A percentile compares a stretch with the other conserved stretches of the same genome.
phyloP scores from a whole-genome alignment of 1,140 invertebrate species.

The Homarus americanus region DNA sequence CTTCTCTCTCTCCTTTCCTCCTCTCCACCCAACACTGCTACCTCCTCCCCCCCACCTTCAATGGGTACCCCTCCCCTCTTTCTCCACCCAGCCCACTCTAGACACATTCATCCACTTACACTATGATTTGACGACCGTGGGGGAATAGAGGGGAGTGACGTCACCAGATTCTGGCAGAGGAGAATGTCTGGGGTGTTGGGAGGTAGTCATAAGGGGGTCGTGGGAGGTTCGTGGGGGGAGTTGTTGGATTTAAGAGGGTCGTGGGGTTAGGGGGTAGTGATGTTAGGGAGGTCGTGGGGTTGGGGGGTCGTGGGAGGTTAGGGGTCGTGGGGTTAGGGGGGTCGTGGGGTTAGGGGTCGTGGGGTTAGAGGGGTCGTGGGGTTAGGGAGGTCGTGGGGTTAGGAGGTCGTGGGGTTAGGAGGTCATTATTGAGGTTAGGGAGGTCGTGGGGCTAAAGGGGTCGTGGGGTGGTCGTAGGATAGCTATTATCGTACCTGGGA shows the following conservation, averaged over 20 bases:
- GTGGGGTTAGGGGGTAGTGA: not conserved
- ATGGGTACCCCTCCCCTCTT: not conserved
- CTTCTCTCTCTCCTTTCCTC: not conserved
- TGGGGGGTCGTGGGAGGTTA: not conserved
- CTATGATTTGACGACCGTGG: conserved; percentile 30
- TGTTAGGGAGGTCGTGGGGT: not conserved
- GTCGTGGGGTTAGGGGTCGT: not conserved
- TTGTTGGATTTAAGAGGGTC: not conserved
- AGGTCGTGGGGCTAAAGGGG: not conserved
- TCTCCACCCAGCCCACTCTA: not conserved
- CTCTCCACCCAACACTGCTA: not conserved
- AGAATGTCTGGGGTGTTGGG: not conserved
- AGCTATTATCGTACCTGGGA: too few relatives aligned
- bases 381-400: too few relatives aligned
- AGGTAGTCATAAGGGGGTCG: not conserved
- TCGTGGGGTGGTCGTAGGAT: not conserved
- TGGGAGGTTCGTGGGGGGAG: not conserved
- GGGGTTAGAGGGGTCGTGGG: too few relatives aligned
- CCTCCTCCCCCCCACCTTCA: not conserved
- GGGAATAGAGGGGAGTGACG: not conserved
- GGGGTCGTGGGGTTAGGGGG: too few relatives aligned
- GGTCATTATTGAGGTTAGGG: not conserved
- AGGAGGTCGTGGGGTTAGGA: not conserved
- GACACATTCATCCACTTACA: conserved; percentile 29
- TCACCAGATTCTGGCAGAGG: not conserved